These are phyloP conservation scores for Phataginus tricuspis DNA, from an alignment of 2,797 vertebrate genomes.

Conservation along the genomic window DNA sequence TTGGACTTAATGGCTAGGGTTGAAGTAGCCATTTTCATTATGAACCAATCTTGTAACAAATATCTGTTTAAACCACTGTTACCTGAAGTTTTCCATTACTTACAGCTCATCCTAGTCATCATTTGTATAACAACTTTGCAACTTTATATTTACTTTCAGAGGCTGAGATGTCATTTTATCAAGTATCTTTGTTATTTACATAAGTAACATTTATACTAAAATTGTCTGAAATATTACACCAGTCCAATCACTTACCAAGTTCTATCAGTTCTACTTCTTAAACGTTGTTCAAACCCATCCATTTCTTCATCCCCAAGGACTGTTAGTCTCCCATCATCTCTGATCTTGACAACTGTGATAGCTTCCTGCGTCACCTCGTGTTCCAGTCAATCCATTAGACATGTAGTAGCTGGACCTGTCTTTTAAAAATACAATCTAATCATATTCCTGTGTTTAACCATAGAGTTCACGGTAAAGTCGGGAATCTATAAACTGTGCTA, in stretches of 20 bases:
- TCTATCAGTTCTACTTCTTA: not conserved
- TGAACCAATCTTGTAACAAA: not conserved
- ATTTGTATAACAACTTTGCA: not conserved
- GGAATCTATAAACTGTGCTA: not conserved
- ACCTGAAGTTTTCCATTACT: not conserved
- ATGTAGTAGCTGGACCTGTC: not conserved
- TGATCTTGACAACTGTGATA: not conserved
- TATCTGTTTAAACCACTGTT: not conserved
- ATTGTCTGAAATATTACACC: not conserved
- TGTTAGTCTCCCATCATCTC: not conserved
- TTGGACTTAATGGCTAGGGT: not conserved
- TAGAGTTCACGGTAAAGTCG: not conserved
- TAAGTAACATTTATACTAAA: not conserved
- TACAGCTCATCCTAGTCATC: not conserved
- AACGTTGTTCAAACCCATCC: not conserved
- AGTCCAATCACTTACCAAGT: not conserved
- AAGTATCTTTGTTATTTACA: not conserved
- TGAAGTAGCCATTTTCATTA: not conserved
- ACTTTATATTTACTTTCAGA: not conserved
- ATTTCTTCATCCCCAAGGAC: not conserved
- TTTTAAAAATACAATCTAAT: conserved; percentile 15
- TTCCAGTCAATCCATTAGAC: not conserved
- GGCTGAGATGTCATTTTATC: not conserved
- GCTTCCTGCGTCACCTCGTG: not conserved
- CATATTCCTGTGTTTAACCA: not conserved